Evolutionary conservation across 2,113 vertebrate species (phyloP).

Genomic region (Benitochromis conjunctus): DNA sequence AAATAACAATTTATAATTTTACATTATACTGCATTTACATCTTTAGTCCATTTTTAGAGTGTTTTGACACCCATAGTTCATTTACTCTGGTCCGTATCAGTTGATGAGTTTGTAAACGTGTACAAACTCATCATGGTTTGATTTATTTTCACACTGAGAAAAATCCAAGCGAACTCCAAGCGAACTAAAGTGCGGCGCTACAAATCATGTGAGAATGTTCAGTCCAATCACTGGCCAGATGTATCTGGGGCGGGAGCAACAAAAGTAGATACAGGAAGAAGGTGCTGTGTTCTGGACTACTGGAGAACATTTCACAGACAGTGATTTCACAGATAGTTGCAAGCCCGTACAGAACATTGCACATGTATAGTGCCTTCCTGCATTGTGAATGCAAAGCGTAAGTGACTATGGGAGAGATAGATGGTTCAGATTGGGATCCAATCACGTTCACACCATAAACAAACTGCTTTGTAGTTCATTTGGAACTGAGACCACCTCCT

Average conservation of each 20-base stretch:
- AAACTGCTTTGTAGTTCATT: background rate
- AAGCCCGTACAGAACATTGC: background rate
- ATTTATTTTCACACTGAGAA: background rate
- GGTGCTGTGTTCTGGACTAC: background rate
- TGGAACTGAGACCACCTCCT: background rate
- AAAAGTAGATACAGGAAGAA: background rate
- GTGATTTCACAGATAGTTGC: background rate
- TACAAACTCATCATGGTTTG: background rate
- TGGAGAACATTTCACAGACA: background rate
- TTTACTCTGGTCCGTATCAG: background rate
- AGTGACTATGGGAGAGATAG: background rate
- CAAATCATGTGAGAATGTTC: background rate
- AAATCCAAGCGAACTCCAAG: background rate
- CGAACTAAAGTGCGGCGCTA: background rate
- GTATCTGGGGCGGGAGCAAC: background rate
- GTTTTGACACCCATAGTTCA: background rate
- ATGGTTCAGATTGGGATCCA: background rate
- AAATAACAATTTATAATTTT: background rate
- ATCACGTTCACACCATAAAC: background rate
- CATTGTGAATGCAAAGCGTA: background rate
- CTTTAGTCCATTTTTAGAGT: background rate
- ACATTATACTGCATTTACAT: background rate
- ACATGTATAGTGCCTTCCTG: background rate
- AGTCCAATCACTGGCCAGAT: background rate
- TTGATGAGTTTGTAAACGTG: background rate